Conservation (phyloP, 2,888 invertebrate genomes). For the Choristoneura rosaceana region DNA sequence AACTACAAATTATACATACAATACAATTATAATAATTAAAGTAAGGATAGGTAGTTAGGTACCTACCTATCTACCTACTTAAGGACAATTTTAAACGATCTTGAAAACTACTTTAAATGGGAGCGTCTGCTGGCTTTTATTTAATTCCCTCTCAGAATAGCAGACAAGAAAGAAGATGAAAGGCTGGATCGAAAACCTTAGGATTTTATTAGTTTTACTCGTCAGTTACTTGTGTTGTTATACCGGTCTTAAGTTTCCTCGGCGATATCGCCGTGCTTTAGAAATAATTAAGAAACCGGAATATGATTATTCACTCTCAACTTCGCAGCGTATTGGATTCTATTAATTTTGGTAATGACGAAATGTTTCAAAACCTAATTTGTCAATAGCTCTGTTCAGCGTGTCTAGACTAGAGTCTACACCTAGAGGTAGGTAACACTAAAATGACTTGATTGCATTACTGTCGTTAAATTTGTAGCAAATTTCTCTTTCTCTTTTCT, state of each 20-base stretch:
- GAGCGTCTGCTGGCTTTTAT: not conserved
- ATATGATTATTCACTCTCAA: no score
- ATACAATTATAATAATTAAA: not conserved
- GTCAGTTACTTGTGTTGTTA: not conserved
- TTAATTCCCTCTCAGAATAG: conserved; percentile 1
- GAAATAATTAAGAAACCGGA: not conserved
- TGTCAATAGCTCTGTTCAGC: no score
- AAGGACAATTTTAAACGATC: not conserved
- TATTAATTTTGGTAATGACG: no score
- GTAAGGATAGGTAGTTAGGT: no score
- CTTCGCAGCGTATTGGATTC: no score
- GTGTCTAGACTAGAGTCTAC: no score
- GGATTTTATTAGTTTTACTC: not conserved
- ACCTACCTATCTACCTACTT: not conserved
- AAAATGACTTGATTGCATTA: no score
- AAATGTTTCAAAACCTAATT: no score
- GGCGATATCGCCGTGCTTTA: not conserved
- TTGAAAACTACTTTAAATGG: not conserved
- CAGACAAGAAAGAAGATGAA: conserved; percentile 6
- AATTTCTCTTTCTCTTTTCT: no score
- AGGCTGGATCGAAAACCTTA: not conserved
- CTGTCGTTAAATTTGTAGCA: no score
- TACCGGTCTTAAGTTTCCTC: not conserved
- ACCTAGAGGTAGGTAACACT: no score
- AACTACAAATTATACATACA: not conserved